Conservation (phyloP, 2,113 vertebrate species). For the Neolamprologus devosi region DNA sequence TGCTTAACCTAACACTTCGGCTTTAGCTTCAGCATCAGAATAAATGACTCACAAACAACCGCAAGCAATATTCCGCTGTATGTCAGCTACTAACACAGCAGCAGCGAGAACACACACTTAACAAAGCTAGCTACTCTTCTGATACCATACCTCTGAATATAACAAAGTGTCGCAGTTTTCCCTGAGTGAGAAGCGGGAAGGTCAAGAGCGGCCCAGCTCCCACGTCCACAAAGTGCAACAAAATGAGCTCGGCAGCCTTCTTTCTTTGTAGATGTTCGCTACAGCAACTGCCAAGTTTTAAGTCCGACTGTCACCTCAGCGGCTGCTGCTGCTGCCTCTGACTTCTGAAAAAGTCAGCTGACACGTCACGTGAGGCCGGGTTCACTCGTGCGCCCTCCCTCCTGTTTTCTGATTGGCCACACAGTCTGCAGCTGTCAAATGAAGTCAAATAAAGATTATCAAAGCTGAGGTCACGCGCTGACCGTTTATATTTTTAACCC, state of each 20-base stretch:
- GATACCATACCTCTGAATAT: not conserved
- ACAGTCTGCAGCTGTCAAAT: not conserved
- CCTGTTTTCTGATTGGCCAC: not conserved
- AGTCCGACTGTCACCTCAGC: not conserved
- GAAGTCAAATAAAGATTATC: not conserved
- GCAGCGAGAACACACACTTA: not conserved
- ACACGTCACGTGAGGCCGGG: constrained; percentile 44
- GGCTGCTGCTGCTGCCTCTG: not conserved
- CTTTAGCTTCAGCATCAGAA: not conserved
- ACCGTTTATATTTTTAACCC: not conserved
- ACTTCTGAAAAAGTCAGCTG: constrained; percentile 43
- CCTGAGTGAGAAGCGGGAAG: not conserved
- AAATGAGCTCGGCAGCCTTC: not conserved
- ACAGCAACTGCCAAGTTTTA: not conserved
- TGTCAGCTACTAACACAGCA: not conserved
- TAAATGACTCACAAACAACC: not conserved
- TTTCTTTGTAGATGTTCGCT: not conserved
- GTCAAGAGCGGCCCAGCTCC: accelerated
- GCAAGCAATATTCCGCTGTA: not conserved
- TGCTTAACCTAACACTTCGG: not conserved
- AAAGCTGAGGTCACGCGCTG: not conserved
- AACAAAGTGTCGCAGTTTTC: not conserved
- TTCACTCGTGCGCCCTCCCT: not conserved
- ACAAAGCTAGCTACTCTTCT: not conserved
- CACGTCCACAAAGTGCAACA: not conserved